Conservation (phyloP, 2,113 vertebrate genomes). For the Thamnophis sirtalis region DNA sequence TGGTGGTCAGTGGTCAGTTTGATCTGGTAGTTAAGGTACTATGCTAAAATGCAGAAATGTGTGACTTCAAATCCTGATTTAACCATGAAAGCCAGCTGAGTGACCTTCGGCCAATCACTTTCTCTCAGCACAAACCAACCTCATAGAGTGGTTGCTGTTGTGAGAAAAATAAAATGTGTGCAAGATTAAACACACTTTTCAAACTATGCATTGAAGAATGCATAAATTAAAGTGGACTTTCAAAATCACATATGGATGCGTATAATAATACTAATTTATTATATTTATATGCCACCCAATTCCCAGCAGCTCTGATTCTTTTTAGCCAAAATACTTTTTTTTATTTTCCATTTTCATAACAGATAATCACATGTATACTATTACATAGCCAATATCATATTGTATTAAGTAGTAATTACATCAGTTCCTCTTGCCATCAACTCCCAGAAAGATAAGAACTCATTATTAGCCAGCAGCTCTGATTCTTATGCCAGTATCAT, state of each 20-base stretch:
- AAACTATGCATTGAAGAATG: conserved; percentile 34
- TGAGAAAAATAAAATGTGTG: not conserved
- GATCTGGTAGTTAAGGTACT: not conserved
- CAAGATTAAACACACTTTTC: conserved; percentile 40
- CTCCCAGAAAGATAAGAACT: too few relatives aligned
- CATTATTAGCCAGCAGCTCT: conserved; percentile 16
- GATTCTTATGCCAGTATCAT: conserved; percentile 10
- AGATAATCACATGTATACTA: too few relatives aligned
- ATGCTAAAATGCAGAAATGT: not conserved
- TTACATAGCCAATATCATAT: too few relatives aligned
- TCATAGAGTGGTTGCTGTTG: not conserved
- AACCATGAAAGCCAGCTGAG: not conserved
- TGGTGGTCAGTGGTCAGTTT: not conserved
- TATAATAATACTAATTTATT: not conserved
- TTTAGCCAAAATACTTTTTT: too few relatives aligned
- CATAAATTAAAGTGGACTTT: conserved; percentile 42
- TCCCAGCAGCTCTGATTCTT: conserved; percentile 10
- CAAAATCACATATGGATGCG: conserved; percentile 9
- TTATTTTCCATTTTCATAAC: too few relatives aligned
- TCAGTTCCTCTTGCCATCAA: too few relatives aligned
- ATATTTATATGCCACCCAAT: not conserved
- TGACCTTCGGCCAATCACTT: not conserved
- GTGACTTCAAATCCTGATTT: not conserved
- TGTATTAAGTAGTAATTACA: too few relatives aligned
- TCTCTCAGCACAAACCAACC: not conserved